Conservation (phyloP, 2,797 vertebrate genomes). For the Chelidonichthys spinosus region DNA sequence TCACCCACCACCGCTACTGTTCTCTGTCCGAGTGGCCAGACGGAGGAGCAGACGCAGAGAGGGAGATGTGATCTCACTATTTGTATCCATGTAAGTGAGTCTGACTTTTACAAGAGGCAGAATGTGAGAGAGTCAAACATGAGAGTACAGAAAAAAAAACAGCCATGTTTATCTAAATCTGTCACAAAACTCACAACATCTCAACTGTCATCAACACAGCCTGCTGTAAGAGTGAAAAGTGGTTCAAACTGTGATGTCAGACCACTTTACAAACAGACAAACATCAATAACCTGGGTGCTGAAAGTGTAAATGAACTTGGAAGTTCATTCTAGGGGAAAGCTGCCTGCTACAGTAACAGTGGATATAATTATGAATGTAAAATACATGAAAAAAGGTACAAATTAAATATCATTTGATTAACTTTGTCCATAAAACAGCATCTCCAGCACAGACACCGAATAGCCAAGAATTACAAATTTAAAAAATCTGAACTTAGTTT, state of each 20-base stretch:
- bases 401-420: background rate
- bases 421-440: background rate
- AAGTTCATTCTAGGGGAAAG: background rate
- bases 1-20: conserved; percentile 38
- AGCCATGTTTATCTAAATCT: background rate
- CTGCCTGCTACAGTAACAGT: background rate
- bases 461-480: background rate
- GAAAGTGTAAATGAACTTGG: background rate
- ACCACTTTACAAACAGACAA: background rate
- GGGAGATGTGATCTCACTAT: conserved; percentile 3
- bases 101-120: background rate
- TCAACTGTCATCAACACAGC: background rate
- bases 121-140: conserved; percentile 3
- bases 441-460: background rate
- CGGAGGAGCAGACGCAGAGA: conserved; percentile 23
- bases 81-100: conserved; percentile 5
- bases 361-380: background rate
- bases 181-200: background rate
- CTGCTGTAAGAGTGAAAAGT: background rate
- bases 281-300: background rate
- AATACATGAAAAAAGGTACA: background rate
- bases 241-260: background rate
- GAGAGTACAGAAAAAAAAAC: background rate
- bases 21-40: conserved; percentile 37
- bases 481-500: background rate